These are phyloP conservation scores for Cosmopolites sordidus DNA, from an alignment of 2,888 invertebrate species.

Conservation along the genomic window DNA sequence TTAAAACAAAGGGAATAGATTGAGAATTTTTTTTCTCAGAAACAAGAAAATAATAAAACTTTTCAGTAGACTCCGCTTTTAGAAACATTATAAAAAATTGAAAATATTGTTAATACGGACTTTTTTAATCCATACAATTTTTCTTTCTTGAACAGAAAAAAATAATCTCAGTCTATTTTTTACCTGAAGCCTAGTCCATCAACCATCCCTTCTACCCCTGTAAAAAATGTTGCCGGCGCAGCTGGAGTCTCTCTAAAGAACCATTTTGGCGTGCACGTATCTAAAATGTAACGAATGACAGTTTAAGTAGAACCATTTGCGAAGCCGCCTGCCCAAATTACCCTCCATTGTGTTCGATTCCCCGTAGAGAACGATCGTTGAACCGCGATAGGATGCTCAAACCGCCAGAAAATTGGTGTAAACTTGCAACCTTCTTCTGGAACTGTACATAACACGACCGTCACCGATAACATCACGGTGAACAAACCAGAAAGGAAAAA, in stretches of 20 bases:
- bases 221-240: background rate
- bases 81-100: no score
- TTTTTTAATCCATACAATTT: no score
- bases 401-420: conserved; percentile 41
- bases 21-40: no score
- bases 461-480: conserved; percentile 37
- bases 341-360: conserved; percentile 29
- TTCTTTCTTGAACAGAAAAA: no score
- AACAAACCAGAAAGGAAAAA: conserved; percentile 1
- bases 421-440: conserved; percentile 35
- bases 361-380: conserved; percentile 28
- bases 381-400: conserved; percentile 32
- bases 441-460: conserved; percentile 34
- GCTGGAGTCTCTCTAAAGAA: conserved; percentile 1
- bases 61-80: no score
- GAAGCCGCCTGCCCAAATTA: conserved; percentile 36
- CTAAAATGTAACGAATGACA: conserved; percentile 16
- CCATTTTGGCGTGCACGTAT: conserved; percentile 7
- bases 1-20: no score
- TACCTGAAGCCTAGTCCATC: no score
- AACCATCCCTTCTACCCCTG: no score
- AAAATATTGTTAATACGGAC: no score
- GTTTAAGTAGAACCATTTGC: conserved; percentile 25
- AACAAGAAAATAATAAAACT: no score
- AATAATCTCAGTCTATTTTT: no score